A percentile compares a stretch with the other conserved stretches of the same genome.
Conservation (phyloP, 64 coral and sea anemone species). For the Hydrozoanthus tunicans region DNA sequence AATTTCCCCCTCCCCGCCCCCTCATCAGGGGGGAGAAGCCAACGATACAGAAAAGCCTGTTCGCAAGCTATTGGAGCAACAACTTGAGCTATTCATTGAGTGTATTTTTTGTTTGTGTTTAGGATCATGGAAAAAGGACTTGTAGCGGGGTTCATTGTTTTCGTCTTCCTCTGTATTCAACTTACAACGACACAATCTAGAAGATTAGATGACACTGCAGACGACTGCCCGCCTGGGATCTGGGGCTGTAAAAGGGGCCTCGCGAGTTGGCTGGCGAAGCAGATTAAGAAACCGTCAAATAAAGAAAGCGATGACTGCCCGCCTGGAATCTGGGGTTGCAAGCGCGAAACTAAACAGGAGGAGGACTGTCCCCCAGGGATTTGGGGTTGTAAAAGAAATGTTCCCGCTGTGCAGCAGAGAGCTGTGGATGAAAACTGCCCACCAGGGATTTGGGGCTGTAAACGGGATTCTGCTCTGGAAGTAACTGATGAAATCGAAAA, state of each 20-base stretch:
- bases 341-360: neutral
- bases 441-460: conserved; percentile 48
- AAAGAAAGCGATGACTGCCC: conserved; percentile 26
- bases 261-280: neutral
- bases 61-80: too few species aligned
- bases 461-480: neutral
- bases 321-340: conserved; percentile 44
- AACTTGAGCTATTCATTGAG: too few species aligned
- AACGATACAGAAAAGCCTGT: too few species aligned
- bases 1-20: too few species aligned
- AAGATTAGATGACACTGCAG: neutral
- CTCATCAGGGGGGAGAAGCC: too few species aligned
- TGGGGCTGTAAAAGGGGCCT: neutral
- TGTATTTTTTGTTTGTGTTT: neutral
- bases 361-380: conserved; percentile 45
- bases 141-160: neutral
- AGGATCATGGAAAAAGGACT: neutral
- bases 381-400: conserved; percentile 33
- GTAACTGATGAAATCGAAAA: neutral
- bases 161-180: neutral
- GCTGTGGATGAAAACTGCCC: conserved; percentile 1
- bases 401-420: neutral
- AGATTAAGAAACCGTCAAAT: neutral
- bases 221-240: neutral
- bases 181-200: neutral